Percentiles rank a stretch among this genome's conserved stretches.
phyloP scores from a whole-genome alignment of 2,888 invertebrate species.

The Harmothoe impar region DNA sequence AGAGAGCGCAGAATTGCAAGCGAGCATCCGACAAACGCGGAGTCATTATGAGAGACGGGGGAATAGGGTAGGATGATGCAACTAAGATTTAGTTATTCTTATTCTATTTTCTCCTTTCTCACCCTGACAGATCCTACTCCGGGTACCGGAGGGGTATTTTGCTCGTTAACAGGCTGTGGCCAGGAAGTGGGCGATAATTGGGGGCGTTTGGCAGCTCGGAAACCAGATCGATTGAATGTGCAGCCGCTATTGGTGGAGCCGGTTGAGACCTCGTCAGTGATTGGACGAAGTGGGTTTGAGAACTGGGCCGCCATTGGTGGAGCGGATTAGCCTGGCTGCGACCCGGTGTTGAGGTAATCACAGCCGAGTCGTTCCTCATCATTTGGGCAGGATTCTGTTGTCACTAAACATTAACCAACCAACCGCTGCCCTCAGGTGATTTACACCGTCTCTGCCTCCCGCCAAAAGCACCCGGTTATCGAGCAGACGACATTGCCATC shows the following conservation, averaged over 20 bases:
- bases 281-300: not conserved
- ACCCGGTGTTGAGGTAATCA: slow-evolving; percentile 11
- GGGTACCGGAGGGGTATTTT: not conserved
- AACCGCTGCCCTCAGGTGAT: not conserved
- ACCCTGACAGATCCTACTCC: not conserved
- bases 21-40: not conserved
- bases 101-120: not conserved
- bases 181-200: not conserved
- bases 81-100: not conserved
- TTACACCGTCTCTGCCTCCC: not conserved
- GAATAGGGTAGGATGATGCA: not conserved
- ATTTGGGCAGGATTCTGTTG: not conserved
- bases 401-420: slow-evolving; percentile 20
- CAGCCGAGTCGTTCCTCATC: slow-evolving; percentile 25
- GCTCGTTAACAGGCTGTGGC: not conserved
- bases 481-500: slow-evolving; percentile 20
- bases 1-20: not conserved
- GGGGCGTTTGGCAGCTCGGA: not conserved
- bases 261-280: not conserved
- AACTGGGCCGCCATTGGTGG: not conserved
- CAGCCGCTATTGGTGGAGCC: not conserved
- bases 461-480: slow-evolving; percentile 1
- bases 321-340: not conserved
- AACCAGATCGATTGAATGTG: not conserved
- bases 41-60: not conserved